These are phyloP conservation scores for Lochmaea capreae DNA, from an alignment of 2,888 invertebrate genomes.

Conservation along the genomic window DNA sequence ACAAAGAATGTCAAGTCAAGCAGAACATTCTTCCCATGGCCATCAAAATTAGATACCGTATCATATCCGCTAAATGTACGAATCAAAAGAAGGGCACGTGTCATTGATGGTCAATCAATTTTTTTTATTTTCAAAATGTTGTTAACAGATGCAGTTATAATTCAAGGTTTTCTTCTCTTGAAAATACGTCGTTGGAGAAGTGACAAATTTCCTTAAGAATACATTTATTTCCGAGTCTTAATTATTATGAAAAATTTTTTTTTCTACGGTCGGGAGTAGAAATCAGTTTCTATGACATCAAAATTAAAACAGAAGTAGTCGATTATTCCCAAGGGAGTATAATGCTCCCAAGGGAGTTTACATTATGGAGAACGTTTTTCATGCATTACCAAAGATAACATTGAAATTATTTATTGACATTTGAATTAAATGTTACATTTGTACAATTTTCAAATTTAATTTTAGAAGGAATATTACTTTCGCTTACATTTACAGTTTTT, in stretches of 20 bases:
- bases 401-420: too few species aligned
- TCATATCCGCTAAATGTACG: slow-evolving; percentile 7
- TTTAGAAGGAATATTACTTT: too few species aligned
- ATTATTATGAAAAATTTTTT: neutral
- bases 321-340: too few species aligned
- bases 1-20: slow-evolving; percentile 5
- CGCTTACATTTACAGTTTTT: too few species aligned
- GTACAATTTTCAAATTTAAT: too few species aligned
- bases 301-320: too few species aligned
- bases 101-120: neutral
- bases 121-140: neutral
- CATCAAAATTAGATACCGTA: slow-evolving; percentile 6
- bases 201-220: neutral
- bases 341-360: too few species aligned
- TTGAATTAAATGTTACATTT: too few species aligned
- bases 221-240: neutral
- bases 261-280: too few species aligned
- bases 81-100: slow-evolving; percentile 6
- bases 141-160: neutral
- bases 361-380: too few species aligned
- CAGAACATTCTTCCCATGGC: slow-evolving; percentile 2
- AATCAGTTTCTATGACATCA: too few species aligned
- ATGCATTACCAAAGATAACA: too few species aligned
- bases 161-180: neutral
- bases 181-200: neutral